Evolutionary conservation across 35 echinoderm and acorn worm genomes (phyloP).

Genomic region (Apostichopus japonicus): DNA sequence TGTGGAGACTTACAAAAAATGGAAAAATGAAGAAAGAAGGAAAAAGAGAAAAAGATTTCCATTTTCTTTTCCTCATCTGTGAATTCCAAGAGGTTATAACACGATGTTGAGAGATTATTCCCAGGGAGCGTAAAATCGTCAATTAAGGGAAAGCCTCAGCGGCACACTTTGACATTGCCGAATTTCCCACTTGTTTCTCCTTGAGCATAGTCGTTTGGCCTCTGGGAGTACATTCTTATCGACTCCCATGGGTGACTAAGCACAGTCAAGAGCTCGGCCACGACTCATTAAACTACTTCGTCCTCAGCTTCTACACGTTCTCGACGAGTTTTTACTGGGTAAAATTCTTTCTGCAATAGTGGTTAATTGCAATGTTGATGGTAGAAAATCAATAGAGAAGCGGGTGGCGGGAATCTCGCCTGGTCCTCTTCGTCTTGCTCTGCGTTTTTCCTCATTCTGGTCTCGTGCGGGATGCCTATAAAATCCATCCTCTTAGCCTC

Average conservation of each 20-base stretch:
- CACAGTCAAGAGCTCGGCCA: neutral
- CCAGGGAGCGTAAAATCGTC: neutral
- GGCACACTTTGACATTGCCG: neutral
- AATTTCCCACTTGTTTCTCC: neutral
- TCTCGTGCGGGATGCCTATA: no score
- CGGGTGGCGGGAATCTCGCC: neutral
- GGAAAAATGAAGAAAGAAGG: no score
- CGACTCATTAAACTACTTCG: slow-evolving; percentile 3
- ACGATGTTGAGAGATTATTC: neutral
- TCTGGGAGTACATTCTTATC: slow-evolving; percentile 14
- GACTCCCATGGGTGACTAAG: neutral
- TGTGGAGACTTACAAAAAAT: no score
- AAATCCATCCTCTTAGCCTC: no score
- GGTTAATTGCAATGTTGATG: slow-evolving; percentile 14
- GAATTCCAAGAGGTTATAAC: neutral
- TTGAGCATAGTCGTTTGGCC: neutral
- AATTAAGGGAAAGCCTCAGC: neutral
- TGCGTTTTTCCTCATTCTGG: no score
- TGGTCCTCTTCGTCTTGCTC: no score
- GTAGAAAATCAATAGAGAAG: neutral
- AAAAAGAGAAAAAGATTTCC: no score
- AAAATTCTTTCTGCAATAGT: neutral
- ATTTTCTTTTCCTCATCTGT: no score
- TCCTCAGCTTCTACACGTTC: neutral
- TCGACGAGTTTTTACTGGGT: neutral